phyloP scores from a whole-genome alignment of 2,113 vertebrate genomes.

The Cynocephalus volans region DNA sequence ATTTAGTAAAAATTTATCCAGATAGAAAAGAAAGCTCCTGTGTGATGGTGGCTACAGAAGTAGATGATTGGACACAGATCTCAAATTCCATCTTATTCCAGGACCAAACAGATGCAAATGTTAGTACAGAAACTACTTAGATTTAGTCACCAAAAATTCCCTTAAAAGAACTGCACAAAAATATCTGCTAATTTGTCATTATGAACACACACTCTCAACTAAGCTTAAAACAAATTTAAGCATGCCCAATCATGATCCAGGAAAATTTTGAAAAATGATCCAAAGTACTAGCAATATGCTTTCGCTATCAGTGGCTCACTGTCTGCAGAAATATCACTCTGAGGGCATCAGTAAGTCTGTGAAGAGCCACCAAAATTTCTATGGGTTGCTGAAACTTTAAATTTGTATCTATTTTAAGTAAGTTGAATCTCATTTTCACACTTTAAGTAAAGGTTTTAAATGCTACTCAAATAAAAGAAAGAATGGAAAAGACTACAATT shows the following conservation, averaged over 20 bases:
- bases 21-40: neutral
- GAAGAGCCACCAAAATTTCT: neutral
- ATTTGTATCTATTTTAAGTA: conserved; percentile 10
- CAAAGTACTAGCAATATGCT: neutral
- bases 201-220: neutral
- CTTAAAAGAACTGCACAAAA: neutral
- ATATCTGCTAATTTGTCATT: neutral
- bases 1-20: conserved; percentile 24
- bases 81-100: conserved; percentile 58
- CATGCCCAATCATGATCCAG: neutral
- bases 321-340: neutral
- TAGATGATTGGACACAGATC: neutral
- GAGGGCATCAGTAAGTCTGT: neutral
- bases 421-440: neutral
- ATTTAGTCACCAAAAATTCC: conserved; percentile 58
- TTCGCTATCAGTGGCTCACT: neutral
- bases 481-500: neutral
- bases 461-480: neutral
- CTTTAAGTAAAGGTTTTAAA: conserved; percentile 52
- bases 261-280: conserved; percentile 45
- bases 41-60: neutral
- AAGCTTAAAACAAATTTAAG: conserved; percentile 53
- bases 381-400: neutral
- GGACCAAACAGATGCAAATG: conserved; percentile 25
- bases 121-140: conserved; percentile 42